Base-by-base conservation (phyloP, 2,113 vertebrate species). In the Symphodus melops region DNA sequence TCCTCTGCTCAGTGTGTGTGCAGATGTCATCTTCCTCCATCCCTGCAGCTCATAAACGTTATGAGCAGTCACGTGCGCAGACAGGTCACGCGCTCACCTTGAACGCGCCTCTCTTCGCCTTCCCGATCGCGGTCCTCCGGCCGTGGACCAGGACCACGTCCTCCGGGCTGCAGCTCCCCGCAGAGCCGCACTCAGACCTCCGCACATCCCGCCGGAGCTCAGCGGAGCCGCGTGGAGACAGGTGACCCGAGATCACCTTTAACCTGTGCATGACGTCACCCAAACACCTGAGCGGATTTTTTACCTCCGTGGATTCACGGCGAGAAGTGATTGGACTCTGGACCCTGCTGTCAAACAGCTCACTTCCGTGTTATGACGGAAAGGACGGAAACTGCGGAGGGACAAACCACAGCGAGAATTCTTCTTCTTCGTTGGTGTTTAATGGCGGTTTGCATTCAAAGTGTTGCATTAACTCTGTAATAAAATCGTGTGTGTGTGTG, bases 131-230 rank as follows among this genome's bases (percentile, higher is more conserved):
- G 0, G 85, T 91, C 68, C 90, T 83, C 36, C 20, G 64, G 0
- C 90, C 88, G 17, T 90, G 88, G 0, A 91, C 87, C 20, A 91
- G 75, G 68, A 91, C 88, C 84, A 91, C 84, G 37, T 91, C 90
- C 1, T 85, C 73, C 41, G 72, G 63, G 0, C 58, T 11, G 12
- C 20, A 4, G 41, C 36, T 19, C 8, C 23, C 53, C 0, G 48
- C 37, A 0, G 72, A 28, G 0, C 44, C 55, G 56, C 79, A 83
- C 5, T 68, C 46, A 0, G 60, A 0, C 11, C 57, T 0, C 49
- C 52, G 0, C 0, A 89, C 0, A 0, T 36, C 61, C 68, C 39
- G 46, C 0, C 9, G 8, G 25, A 0, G 3, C 2, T 16, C 55
- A 1, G 67, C 1, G 37, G 68, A 10, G 0, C 60, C 57, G 14